Evolutionary conservation across 2,113 vertebrate genomes (phyloP).

Genomic region (Varanus komodoensis): DNA sequence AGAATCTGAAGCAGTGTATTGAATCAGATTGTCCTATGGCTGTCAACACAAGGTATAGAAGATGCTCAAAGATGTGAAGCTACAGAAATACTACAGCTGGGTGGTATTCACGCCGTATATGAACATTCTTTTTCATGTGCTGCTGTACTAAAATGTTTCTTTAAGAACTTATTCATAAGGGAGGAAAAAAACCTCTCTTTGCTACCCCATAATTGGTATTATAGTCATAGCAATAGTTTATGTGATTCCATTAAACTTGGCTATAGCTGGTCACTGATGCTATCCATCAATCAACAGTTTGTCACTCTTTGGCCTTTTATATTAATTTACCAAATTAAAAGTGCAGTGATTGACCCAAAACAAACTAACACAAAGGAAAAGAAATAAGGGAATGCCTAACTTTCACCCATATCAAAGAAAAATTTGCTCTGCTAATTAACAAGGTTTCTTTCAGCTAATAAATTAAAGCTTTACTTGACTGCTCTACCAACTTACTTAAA

Average conservation of each 20-base stretch:
- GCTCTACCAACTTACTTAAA: neutral
- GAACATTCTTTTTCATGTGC: neutral
- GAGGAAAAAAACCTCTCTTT: neutral
- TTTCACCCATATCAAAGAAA: neutral
- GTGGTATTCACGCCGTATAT: neutral
- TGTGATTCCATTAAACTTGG: neutral
- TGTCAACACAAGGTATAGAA: neutral
- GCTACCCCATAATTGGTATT: neutral
- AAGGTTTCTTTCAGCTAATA: neutral
- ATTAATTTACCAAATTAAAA: neutral
- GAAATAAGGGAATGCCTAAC: neutral
- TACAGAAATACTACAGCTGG: no score
- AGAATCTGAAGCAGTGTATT: neutral
- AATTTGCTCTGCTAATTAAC: neutral
- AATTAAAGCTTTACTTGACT: neutral
- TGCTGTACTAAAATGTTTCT: neutral
- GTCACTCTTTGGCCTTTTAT: neutral
- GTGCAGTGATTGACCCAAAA: neutral
- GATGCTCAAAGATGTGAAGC: neutral
- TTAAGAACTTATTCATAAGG: neutral
- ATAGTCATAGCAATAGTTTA: neutral
- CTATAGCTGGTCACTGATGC: neutral
- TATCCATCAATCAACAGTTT: neutral
- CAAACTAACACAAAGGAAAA: neutral
- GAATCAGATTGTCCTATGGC: neutral